Percentiles rank a stretch among this genome's conserved stretches.
Evolutionary conservation across 2,888 invertebrate genomes (phyloP).

Genomic region (Celastrina argiolus): DNA sequence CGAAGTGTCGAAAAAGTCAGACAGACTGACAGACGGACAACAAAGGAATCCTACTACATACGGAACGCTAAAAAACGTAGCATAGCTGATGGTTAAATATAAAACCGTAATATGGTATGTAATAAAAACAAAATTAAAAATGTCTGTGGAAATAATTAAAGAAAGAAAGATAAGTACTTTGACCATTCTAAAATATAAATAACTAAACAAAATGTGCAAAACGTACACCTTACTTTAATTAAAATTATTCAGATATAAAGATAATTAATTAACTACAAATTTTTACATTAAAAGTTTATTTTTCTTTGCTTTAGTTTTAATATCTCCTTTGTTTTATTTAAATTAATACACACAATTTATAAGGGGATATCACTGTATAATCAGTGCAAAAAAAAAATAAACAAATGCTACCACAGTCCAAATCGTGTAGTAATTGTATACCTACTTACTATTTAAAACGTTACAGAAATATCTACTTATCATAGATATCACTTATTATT

Average conservation of each 20-base stretch:
- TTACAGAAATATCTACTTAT: too few relatives aligned
- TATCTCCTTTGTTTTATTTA: conserved; percentile 14
- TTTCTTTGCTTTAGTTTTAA: background rate
- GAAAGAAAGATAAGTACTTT: background rate
- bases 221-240: conserved; percentile 20
- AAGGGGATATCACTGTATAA: background rate
- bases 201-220: conserved; percentile 16
- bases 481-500: too few relatives aligned
- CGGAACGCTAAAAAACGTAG: too few relatives aligned
- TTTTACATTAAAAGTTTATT: conserved; percentile 3
- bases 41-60: too few relatives aligned
- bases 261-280: conserved; percentile 21
- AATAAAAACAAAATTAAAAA: background rate
- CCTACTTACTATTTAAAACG: too few relatives aligned
- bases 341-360: background rate
- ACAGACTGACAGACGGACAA: too few relatives aligned
- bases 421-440: too few relatives aligned
- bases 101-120: too few relatives aligned
- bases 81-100: too few relatives aligned
- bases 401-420: too few relatives aligned
- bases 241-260: conserved; percentile 10
- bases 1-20: too few relatives aligned
- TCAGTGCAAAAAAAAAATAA: too few relatives aligned
- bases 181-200: background rate
- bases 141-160: background rate